A percentile compares a stretch with the other conserved stretches of the same genome.
phyloP scores from a whole-genome alignment of 2,113 vertebrate genomes.

The Nyctereutes procyonoides region DNA sequence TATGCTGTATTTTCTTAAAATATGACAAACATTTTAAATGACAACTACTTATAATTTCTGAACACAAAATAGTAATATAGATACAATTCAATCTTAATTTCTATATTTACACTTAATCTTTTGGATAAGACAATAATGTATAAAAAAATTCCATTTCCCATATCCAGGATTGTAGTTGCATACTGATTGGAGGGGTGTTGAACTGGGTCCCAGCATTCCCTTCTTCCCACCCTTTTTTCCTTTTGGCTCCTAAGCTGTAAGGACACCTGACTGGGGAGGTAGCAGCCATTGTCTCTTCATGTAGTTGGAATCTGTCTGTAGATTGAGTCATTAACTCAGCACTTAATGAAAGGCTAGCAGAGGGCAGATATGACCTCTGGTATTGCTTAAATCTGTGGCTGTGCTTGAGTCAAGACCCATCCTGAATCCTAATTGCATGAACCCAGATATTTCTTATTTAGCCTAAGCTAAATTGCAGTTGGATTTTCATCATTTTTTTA shows the following conservation, averaged over 20 bases:
- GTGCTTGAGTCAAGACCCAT: background rate
- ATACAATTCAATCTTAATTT: background rate
- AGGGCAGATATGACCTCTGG: background rate
- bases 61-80: background rate
- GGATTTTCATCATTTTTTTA: background rate
- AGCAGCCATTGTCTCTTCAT: background rate
- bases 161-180: background rate
- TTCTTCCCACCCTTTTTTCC: background rate
- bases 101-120: slow-evolving; percentile 24
- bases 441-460: background rate
- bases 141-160: background rate
- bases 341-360: background rate
- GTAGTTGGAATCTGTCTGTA: background rate
- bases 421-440: background rate
- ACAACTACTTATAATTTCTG: background rate
- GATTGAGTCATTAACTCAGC: background rate
- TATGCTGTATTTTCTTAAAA: background rate
- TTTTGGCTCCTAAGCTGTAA: background rate
- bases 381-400: background rate
- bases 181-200: background rate
- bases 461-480: background rate
- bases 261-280: background rate
- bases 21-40: background rate
- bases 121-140: background rate
- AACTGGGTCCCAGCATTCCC: background rate